Evolutionary conservation across 2,888 invertebrate species (phyloP), one percentile per base, ranked within the genome.

Genomic region (Synergus laeviventris): DNA sequence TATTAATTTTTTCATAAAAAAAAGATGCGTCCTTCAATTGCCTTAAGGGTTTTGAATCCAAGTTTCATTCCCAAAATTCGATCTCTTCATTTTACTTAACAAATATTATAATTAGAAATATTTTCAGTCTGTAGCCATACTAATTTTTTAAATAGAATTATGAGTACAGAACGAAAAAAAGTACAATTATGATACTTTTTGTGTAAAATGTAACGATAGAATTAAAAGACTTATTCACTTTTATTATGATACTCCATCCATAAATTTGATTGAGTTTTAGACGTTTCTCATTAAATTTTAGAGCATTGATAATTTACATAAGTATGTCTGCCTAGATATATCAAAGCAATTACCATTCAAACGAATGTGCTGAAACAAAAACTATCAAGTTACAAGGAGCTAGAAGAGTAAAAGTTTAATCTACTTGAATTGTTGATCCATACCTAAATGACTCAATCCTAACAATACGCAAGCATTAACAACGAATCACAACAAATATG

Each of bases 401-500:
- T 88, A 89, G 83, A 85, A 83, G 87, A 89, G 82, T 87, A 86
- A 89, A 84, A 89, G 83, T 88, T 86, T 86, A 87, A 80, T 88
- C 90, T 90, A 90, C 88, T 84, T 90, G 89, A 91, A 89, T 88
- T 90, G 87, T 90, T 90, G 89, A 88, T 91, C 89, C 91, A 91
- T 91, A 91, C 91, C 91, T 91, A 91, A 91, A 90, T 91, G 91
- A 91, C 90, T 91, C 90, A 90, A 90, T 91, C 91, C 91, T 91
- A 91, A 90, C 88, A 90, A 91, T 89, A 91, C 89, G 91, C 91
- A 91, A 91, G 91, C 91, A 91, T 91, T 91, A 90, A 91, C 91
- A 91, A 91, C 91, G 91, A 91, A 91, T 90, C 89, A 91, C 90
- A 91, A 91, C 91, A 90, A 91, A 90, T 91, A 90, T 90, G 90